Evolutionary conservation across 1,140 invertebrate genomes (phyloP).

Genomic region (Spodoptera litura): DNA sequence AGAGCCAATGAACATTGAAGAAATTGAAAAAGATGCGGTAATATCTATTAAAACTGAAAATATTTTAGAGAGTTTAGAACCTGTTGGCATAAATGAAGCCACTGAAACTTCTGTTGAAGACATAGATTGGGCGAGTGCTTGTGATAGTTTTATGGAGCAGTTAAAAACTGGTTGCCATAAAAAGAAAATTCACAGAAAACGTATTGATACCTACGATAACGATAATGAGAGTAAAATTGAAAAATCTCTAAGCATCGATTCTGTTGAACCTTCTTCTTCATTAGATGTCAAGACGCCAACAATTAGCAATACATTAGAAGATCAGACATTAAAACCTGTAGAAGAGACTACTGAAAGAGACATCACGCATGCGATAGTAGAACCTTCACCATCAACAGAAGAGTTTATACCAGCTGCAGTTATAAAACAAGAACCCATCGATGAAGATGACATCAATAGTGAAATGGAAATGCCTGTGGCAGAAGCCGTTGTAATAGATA

Average conservation of each 20-base stretch:
- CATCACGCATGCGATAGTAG: not conserved
- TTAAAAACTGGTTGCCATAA: conserved; percentile 87
- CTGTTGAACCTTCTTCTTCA: not conserved
- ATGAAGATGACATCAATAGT: conserved; percentile 63
- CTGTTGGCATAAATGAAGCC: conserved; percentile 44
- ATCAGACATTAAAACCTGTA: not conserved
- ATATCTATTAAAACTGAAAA: conserved; percentile 79
- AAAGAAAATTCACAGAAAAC: conserved; percentile 87
- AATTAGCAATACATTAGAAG: not conserved
- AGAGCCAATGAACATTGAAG: conserved; percentile 82
- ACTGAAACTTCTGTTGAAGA: conserved; percentile 68
- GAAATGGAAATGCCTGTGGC: conserved; percentile 47
- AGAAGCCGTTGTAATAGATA: conserved; percentile 52
- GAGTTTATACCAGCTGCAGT: conserved; percentile 52
- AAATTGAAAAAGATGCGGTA: conserved; percentile 80
- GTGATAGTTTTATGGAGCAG: conserved; percentile 91
- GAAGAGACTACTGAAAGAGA: not conserved
- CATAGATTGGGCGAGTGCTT: conserved; percentile 88
- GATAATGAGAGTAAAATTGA: conserved; percentile 68
- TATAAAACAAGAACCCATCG: conserved; percentile 79
- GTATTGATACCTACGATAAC: conserved; percentile 61
- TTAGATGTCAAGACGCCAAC: not conserved
- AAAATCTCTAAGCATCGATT: conserved; percentile 54
- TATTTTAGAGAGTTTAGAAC: conserved; percentile 63
- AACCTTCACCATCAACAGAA: not conserved